phyloP scores from a whole-genome alignment of 1,140 invertebrate genomes.

The Drosophila kurseongensis region DNA sequence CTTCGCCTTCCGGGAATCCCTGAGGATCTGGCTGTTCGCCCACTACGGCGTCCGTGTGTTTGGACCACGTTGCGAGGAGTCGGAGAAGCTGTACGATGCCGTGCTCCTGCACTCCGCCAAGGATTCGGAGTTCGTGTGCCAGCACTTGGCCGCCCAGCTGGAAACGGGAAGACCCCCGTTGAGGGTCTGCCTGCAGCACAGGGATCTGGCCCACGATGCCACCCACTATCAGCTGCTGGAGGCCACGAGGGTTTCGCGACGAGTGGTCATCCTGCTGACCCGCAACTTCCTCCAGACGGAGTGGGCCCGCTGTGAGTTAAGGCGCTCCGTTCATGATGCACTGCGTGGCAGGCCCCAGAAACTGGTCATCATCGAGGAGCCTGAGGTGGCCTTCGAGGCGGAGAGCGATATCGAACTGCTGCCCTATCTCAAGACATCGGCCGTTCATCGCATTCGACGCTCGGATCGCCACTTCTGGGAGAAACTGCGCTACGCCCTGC shows the following conservation, averaged over 20 bases:
- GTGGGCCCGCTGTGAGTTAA: slow-evolving; percentile 93
- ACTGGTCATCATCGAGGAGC: slow-evolving; percentile 93
- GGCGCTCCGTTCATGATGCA: slow-evolving; percentile 92
- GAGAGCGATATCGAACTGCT: slow-evolving; percentile 94
- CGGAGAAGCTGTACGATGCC: slow-evolving; percentile 95
- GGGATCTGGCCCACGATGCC: slow-evolving; percentile 88
- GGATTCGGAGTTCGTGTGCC: slow-evolving; percentile 95
- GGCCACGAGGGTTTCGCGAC: slow-evolving; percentile 93
- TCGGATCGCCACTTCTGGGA: slow-evolving; percentile 96
- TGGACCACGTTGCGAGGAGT: slow-evolving; percentile 88
- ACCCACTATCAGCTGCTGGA: slow-evolving; percentile 90
- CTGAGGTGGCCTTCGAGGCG: slow-evolving; percentile 89
- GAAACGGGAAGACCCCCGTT: slow-evolving; percentile 91
- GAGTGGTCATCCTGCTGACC: slow-evolving; percentile 91
- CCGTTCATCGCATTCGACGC: slow-evolving; percentile 92
- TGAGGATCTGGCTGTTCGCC: slow-evolving; percentile 94
- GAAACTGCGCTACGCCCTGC: slow-evolving; percentile 94
- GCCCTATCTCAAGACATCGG: slow-evolving; percentile 94
- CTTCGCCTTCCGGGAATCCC: slow-evolving; percentile 93
- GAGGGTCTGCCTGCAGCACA: slow-evolving; percentile 93
- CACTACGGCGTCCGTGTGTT: slow-evolving; percentile 93
- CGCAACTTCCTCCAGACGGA: slow-evolving; percentile 93
- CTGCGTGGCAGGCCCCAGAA: slow-evolving; percentile 92
- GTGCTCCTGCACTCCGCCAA: slow-evolving; percentile 97
- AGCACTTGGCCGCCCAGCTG: slow-evolving; percentile 92